phyloP scores from a whole-genome alignment of 2,797 vertebrate genomes.

The Cygnus olor region DNA sequence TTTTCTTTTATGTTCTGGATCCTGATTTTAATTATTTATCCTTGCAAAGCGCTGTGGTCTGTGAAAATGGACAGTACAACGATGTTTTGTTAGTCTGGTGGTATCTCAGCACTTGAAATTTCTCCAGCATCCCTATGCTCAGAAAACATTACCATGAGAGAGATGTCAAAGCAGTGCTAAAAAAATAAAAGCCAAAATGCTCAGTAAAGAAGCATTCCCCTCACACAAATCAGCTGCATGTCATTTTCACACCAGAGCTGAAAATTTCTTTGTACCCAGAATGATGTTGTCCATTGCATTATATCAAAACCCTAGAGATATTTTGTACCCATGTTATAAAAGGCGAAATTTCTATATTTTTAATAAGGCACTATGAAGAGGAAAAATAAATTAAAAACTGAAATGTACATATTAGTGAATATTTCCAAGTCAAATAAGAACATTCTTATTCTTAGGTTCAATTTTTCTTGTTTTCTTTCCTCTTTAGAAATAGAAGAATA shows the following conservation, averaged over 20 bases:
- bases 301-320: background rate
- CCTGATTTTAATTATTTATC: background rate
- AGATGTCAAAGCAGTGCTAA: background rate
- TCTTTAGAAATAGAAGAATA: background rate
- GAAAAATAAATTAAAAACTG: background rate
- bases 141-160: background rate
- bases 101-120: background rate
- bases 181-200: background rate
- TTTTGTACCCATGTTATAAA: background rate
- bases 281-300: background rate
- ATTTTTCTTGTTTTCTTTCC: background rate
- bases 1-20: background rate
- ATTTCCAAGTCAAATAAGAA: background rate
- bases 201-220: background rate
- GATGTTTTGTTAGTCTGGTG: background rate
- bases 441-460: background rate
- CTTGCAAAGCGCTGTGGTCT: background rate
- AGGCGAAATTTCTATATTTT: background rate
- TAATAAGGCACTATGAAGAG: background rate
- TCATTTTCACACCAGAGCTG: background rate
- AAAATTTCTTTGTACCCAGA: background rate
- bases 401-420: background rate
- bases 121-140: background rate
- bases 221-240: background rate
- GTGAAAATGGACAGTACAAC: background rate